A percentile compares a stretch with the other conserved stretches of the same genome.
These are phyloP conservation scores for Hormiphora californensis DNA, from an alignment of 37 sponge, comb jelly and placozoan genomes.

Conservation along the genomic window DNA sequence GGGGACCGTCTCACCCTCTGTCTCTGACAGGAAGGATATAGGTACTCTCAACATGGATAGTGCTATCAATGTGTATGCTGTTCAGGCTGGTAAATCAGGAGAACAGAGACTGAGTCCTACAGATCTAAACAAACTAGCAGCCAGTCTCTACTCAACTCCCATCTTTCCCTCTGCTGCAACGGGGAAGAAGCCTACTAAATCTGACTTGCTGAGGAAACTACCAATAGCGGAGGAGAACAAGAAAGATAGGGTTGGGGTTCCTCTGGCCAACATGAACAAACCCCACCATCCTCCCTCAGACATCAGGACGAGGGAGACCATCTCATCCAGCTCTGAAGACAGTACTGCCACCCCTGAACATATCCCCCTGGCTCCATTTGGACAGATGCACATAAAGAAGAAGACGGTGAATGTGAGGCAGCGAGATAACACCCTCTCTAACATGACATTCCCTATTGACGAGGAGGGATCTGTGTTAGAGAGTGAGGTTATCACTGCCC, in stretches of 20 bases:
- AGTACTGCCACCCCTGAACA: background rate
- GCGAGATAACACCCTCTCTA: background rate
- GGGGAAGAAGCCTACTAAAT: background rate
- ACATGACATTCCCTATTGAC: background rate
- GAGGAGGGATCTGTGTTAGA: background rate
- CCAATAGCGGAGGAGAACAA: constrained; percentile 6
- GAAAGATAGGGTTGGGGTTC: background rate
- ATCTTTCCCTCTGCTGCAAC: background rate
- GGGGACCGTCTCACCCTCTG: background rate
- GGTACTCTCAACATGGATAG: too few relatives aligned
- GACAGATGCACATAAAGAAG: background rate
- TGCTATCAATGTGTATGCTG: too few relatives aligned
- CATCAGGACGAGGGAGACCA: background rate
- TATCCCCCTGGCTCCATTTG: background rate
- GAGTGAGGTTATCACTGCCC: background rate
- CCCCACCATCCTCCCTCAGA: background rate
- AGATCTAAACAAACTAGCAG: background rate
- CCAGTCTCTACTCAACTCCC: background rate
- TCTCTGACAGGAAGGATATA: background rate
- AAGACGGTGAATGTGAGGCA: background rate
- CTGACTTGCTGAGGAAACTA: background rate
- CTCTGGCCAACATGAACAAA: constrained; percentile 2
- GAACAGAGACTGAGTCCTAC: too few relatives aligned
- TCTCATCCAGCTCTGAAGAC: background rate
- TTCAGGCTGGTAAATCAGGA: too few relatives aligned